Evolutionary conservation across 2,113 vertebrate genomes (phyloP).

Genomic region (Neodontobutis hainanensis): DNA sequence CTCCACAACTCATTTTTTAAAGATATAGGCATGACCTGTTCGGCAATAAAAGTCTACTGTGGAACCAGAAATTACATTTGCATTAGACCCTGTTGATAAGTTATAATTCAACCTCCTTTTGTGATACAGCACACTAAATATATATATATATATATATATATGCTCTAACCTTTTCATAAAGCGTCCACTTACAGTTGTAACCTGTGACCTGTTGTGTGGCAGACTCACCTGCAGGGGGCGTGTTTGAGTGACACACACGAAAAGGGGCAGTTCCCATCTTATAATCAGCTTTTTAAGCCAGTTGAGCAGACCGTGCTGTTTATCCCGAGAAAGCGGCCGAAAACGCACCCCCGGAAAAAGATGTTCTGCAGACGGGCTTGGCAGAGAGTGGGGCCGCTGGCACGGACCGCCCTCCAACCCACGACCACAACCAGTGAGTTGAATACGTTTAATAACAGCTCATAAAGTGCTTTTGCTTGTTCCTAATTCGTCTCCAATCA

Average conservation of each 20-base stretch:
- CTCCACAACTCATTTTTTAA: too few species aligned
- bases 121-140: too few species aligned
- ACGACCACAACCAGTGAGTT: constrained; percentile 60
- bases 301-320: constrained; percentile 1
- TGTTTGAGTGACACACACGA: rapidly evolving
- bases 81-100: too few species aligned
- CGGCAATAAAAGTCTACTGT: too few species aligned
- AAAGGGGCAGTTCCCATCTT: constrained; percentile 10
- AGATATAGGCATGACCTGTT: too few species aligned
- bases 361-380: constrained; percentile 82
- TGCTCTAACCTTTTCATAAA: too few species aligned
- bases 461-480: background rate
- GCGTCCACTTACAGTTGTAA: too few species aligned
- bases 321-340: constrained; percentile 14
- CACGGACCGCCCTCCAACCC: constrained; percentile 60
- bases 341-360: constrained; percentile 46
- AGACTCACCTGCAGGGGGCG: constrained; percentile 24
- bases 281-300: background rate
- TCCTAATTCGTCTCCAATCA: too few species aligned
- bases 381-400: constrained; percentile 80
- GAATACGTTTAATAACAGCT: background rate
- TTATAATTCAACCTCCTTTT: too few species aligned
- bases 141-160: too few species aligned
- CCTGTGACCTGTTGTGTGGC: background rate
- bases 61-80: too few species aligned